These are phyloP conservation scores for Scomber japonicus DNA, from an alignment of 2,113 vertebrate species.

Conservation along the genomic window DNA sequence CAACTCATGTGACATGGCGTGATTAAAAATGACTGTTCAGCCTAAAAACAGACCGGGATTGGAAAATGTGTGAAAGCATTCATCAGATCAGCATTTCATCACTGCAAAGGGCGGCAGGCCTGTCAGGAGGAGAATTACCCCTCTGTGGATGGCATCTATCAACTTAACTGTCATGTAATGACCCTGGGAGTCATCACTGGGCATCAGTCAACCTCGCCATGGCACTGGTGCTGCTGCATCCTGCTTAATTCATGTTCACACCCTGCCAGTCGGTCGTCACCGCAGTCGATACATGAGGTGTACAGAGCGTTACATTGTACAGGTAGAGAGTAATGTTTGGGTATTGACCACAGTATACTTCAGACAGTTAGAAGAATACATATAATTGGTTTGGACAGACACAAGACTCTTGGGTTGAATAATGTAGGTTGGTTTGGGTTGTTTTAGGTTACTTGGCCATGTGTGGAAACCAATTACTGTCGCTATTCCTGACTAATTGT, in stretches of 20 bases:
- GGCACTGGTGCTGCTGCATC: conserved; percentile 41
- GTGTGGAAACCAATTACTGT: conserved; percentile 62
- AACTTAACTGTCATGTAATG: conserved; percentile 79
- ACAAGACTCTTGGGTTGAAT: conserved; percentile 30
- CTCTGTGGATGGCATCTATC: conserved; percentile 75
- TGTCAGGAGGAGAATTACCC: conserved; percentile 76
- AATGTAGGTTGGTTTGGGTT: background rate
- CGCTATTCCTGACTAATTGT: conserved; percentile 42
- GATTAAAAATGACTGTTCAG: conserved; percentile 66
- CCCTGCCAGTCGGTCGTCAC: conserved; percentile 38
- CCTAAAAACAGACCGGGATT: conserved; percentile 68
- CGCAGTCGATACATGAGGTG: conserved; percentile 42
- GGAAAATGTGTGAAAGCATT: conserved; percentile 59
- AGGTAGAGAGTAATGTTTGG: conserved; percentile 45
- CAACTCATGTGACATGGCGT: conserved; percentile 42
- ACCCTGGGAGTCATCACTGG: conserved; percentile 68
- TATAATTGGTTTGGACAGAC: conserved; percentile 36
- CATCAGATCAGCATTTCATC: conserved; percentile 72
- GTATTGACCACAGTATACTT: conserved; percentile 27
- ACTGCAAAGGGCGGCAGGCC: conserved; percentile 49
- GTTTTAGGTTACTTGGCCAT: no score
- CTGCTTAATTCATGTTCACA: conserved; percentile 75
- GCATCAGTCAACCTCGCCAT: conserved; percentile 68
- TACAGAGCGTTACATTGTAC: conserved; percentile 21
- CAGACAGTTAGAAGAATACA: conserved; percentile 11